Percentiles rank a stretch among this genome's conserved stretches.
These are phyloP conservation scores for Crenichthys baileyi DNA, from an alignment of 2,797 vertebrate species.

Conservation along the genomic window DNA sequence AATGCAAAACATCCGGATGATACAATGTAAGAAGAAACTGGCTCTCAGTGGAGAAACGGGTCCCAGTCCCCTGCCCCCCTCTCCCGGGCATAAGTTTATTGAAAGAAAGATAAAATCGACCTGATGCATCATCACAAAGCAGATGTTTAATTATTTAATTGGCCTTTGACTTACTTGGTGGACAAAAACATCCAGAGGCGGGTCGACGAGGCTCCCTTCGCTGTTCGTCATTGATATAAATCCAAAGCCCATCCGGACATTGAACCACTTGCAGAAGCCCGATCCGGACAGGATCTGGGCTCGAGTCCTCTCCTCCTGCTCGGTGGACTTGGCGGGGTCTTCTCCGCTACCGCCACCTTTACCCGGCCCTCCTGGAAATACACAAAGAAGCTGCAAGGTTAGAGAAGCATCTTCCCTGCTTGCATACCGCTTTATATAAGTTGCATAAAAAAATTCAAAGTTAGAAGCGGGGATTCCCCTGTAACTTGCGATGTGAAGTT, in stretches of 20 bases:
- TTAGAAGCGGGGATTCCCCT: slow-evolving; percentile 55
- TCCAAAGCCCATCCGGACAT: slow-evolving; percentile 99
- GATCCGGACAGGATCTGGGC: slow-evolving; percentile 90
- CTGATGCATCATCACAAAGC: slow-evolving; percentile 3
- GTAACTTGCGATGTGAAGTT: slow-evolving; percentile 53
- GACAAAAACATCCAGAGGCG: slow-evolving; percentile 96
- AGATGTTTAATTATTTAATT: slow-evolving; percentile 7
- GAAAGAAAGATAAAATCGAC: not conserved
- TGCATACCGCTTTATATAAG: not conserved
- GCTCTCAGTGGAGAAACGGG: not conserved
- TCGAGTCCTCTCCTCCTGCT: slow-evolving; percentile 87
- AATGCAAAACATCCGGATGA: slow-evolving; percentile 63
- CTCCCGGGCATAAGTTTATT: not conserved
- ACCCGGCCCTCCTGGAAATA: slow-evolving; percentile 90
- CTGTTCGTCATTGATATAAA: slow-evolving; percentile 98
- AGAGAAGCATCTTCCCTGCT: not conserved
- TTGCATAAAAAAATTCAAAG: slow-evolving; percentile 19
- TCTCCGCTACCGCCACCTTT: slow-evolving; percentile 87
- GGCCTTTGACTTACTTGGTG: slow-evolving; percentile 93
- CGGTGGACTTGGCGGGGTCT: slow-evolving; percentile 88
- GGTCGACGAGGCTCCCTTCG: slow-evolving; percentile 91
- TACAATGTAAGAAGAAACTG: not conserved
- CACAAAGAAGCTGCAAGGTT: not conserved
- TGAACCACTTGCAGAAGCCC: slow-evolving; percentile 99
- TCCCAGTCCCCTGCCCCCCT: too few relatives aligned